A percentile compares a stretch with the other conserved stretches of the same genome.
These are phyloP conservation scores for Tylochromis polylepis DNA, from an alignment of 2,113 vertebrate genomes.

Conservation along the genomic window DNA sequence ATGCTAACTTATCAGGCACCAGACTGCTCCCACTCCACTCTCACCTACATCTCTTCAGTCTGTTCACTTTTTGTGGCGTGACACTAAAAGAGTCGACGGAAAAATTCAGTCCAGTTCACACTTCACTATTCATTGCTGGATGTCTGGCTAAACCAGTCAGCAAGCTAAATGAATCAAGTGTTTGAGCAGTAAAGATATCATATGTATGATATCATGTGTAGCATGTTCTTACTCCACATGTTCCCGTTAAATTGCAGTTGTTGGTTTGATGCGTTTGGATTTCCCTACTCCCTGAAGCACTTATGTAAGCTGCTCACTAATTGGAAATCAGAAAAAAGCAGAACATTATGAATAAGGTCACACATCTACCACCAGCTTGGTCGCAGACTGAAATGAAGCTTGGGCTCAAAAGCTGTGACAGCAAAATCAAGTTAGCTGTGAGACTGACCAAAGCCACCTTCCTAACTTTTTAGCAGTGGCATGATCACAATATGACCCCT, in stretches of 20 bases:
- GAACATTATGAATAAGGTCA: background rate
- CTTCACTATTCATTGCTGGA: background rate
- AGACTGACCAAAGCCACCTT: background rate
- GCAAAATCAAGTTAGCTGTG: background rate
- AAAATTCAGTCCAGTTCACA: background rate
- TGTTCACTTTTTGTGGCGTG: background rate
- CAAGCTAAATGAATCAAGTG: background rate
- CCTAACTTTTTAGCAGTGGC: background rate
- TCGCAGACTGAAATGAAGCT: background rate
- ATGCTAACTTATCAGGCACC: background rate
- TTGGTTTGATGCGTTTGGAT: background rate
- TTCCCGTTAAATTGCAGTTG: background rate
- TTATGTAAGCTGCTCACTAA: background rate
- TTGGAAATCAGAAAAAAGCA: rapidly evolving
- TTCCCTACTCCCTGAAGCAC: background rate
- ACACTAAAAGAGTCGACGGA: background rate
- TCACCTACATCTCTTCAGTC: background rate
- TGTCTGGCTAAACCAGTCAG: background rate
- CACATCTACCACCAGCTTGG: background rate
- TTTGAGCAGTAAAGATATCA: background rate
- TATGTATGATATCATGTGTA: background rate
- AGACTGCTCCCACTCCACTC: background rate
- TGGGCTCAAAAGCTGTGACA: background rate
- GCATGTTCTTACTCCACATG: background rate
- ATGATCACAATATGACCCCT: background rate